Evolutionary conservation across 2,888 invertebrate genomes (phyloP).

Genomic region (Drosophila siamana): DNA sequence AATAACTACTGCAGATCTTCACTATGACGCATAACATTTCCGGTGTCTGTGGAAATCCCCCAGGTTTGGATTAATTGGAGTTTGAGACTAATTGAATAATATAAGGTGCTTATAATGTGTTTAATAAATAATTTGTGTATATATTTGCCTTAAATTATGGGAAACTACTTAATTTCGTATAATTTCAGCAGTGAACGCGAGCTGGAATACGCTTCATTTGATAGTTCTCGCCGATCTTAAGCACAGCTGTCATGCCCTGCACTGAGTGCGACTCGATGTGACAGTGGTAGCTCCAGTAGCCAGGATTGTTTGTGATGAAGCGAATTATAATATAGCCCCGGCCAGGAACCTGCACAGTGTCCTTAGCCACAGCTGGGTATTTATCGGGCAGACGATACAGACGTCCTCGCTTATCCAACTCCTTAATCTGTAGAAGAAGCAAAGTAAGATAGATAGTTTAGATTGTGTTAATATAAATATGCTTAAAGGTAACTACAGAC

Average conservation of each 20-base stretch:
- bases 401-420: conserved; percentile 77
- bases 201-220: conserved; percentile 81
- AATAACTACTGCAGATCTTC: background rate
- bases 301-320: conserved; percentile 83
- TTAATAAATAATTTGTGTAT: background rate
- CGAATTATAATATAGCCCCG: conserved; percentile 82
- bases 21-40: background rate
- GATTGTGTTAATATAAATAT: too few relatives aligned
- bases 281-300: conserved; percentile 83
- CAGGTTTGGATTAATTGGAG: background rate
- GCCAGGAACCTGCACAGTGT: conserved; percentile 82
- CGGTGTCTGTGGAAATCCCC: background rate
- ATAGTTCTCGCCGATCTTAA: conserved; percentile 80
- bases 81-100: background rate
- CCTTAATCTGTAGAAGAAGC: conserved; percentile 67
- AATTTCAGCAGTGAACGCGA: conserved; percentile 71
- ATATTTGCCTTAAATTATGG: background rate
- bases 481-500: too few relatives aligned
- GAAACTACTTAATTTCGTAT: background rate
- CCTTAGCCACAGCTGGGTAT: conserved; percentile 81
- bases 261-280: conserved; percentile 79
- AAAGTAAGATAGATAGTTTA: too few relatives aligned
- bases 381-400: conserved; percentile 70
- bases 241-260: conserved; percentile 80
- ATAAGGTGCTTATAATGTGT: background rate